Conservation (phyloP, 1,140 invertebrate genomes). For the Colletes latitarsis region DNA sequence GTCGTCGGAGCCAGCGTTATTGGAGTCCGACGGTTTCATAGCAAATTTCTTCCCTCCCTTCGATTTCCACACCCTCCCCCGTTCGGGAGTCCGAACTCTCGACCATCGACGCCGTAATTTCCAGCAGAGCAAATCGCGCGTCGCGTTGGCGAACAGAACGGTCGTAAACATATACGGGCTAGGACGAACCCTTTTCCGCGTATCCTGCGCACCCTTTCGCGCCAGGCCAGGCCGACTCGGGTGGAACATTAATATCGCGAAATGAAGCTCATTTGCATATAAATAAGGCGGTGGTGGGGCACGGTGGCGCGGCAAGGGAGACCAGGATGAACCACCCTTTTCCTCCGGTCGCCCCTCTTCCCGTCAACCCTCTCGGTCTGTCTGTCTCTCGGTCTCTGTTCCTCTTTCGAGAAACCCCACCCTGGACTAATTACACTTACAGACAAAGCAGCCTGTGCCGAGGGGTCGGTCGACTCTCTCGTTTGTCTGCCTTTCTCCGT, state of each 20-base stretch:
- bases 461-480: conserved; percentile 71
- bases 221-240: conserved; percentile 80
- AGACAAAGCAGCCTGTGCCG: conserved; percentile 68
- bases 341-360: conserved; percentile 63
- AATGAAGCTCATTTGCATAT: conserved; percentile 94
- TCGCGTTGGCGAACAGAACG: conserved; percentile 64
- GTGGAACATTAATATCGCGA: conserved; percentile 91
- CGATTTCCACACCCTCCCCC: no score
- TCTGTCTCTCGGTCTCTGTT: conserved; percentile 28
- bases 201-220: conserved; percentile 77
- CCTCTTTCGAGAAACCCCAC: conserved; percentile 71
- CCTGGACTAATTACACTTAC: conserved; percentile 80
- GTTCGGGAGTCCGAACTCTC: neutral
- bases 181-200: conserved; percentile 77
- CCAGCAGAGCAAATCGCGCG: conserved; percentile 39
- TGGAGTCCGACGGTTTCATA: neutral
- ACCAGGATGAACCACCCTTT: conserved; percentile 75
- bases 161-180: conserved; percentile 75
- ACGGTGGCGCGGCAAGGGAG: conserved; percentile 69
- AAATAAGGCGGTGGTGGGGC: conserved; percentile 85
- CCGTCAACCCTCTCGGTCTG: conserved; percentile 25
- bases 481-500: conserved; percentile 11
- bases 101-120: conserved; percentile 51
- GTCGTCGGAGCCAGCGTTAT: neutral
- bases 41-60: neutral